Evolutionary conservation across 64 coral and sea anemone genomes (phyloP), one percentile per base, ranked within the genome.

Genomic region (Actinia equina): DNA sequence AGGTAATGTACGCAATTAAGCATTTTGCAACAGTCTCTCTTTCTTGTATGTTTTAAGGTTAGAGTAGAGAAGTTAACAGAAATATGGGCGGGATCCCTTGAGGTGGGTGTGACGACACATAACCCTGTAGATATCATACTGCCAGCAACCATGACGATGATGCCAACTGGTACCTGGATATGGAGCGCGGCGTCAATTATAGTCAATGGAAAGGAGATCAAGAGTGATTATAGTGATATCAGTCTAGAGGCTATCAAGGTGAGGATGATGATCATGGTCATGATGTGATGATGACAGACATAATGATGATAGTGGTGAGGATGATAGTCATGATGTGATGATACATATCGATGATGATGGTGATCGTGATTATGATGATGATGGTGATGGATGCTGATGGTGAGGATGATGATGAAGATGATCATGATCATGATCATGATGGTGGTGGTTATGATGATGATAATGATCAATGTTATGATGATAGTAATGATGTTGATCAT

Each of bases 81-180:
- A 9, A 88, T 97, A 30, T 97, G 94, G 94, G 91, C 94, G 1
- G 94, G 94, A 1, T 97, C 94, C 18, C 85, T 97, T 19, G 94
- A 97, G 26, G 84, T 97, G 18, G 94, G 94, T 17, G 77, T 91
- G 25, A 97, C 94, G 22, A 65, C 71, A 69, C 94, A 97, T 49
- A 42, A 93, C 85, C 94, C 94, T 13, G 71, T 78, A n/a, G 83
- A 84, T 11, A 93, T 97, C 23, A 88, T 97, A 9, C 86, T 97
- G 15, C 91, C 91, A 20, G 91, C 94, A 1, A 97, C 94, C 19
- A 97, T 97, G 94, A 97, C 94, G 9, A 97, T 91, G 16, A 97
- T 97, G 94, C 59, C 94, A 4, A 88, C 94, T 22, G 94, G 86
- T 59, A 93, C 94, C 18, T 97, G 94, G 94, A 97, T 97, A 90